A percentile compares a stretch with the other conserved stretches of the same genome.
Conservation (phyloP, 2,797 vertebrate genomes). For the Malacoctenus gilli region DNA sequence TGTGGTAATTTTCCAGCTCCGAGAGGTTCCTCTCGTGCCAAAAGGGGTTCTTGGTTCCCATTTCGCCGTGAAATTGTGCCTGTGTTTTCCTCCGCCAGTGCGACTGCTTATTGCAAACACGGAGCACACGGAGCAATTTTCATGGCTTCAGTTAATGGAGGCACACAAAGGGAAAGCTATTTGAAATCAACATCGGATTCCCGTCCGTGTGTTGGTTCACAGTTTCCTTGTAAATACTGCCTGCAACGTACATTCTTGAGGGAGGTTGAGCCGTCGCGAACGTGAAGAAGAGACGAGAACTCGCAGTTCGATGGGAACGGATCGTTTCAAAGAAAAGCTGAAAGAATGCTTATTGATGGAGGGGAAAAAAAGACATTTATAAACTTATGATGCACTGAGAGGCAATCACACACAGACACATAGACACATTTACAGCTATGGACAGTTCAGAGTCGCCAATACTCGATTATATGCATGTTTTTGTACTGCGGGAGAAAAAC, state of each 20-base stretch:
- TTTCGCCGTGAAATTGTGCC: constrained; percentile 45
- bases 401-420: no score
- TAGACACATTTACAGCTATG: no score
- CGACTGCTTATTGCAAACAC: constrained; percentile 31
- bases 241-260: constrained; percentile 14
- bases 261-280: not conserved
- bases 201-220: constrained; percentile 20
- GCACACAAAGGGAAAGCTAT: constrained; percentile 14
- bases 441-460: no score
- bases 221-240: constrained; percentile 10
- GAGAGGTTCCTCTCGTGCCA: constrained; percentile 41
- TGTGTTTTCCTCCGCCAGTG: constrained; percentile 47
- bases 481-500: no score
- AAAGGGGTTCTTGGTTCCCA: constrained; percentile 35
- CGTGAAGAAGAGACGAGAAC: no score
- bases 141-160: constrained; percentile 17
- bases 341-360: no score
- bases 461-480: no score
- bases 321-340: constrained; percentile 18
- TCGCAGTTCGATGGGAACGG: not conserved
- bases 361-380: no score
- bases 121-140: constrained; percentile 27
- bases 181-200: constrained; percentile 25
- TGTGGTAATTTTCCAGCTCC: constrained; percentile 37
- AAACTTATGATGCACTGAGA: no score